phyloP scores from a whole-genome alignment of 2,888 invertebrate species.

The Cerceris ruficornis region DNA sequence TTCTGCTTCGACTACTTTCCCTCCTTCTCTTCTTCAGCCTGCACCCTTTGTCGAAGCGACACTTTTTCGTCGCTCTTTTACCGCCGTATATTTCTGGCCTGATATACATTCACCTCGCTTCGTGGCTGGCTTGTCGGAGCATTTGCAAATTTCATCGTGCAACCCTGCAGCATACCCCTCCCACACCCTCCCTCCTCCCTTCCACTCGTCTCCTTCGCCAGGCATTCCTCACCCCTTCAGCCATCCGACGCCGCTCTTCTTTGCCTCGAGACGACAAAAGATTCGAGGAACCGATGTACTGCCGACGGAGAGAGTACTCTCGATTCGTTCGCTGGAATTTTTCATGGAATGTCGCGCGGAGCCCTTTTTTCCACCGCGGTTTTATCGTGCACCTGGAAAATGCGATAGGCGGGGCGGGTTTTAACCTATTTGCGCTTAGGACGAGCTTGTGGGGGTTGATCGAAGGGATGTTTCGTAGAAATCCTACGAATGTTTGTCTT shows the following conservation, averaged over 20 bases:
- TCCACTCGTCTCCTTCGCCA: background rate
- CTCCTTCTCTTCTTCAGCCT: constrained; percentile 43
- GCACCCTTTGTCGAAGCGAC: constrained; percentile 64
- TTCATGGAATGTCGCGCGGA: constrained; percentile 41
- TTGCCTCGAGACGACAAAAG: constrained; percentile 44
- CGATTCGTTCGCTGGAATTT: constrained; percentile 38
- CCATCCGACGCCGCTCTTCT: background rate
- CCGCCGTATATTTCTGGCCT: constrained; percentile 60
- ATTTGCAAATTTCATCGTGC: constrained; percentile 59
- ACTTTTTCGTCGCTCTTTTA: constrained; percentile 68
- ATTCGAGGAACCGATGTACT: constrained; percentile 46
- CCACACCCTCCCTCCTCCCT: constrained; percentile 2
- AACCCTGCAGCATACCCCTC: constrained; percentile 13
- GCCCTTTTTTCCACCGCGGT: constrained; percentile 32
- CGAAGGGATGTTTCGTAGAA: too few relatives aligned
- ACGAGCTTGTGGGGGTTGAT: too few relatives aligned
- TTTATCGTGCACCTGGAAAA: constrained; percentile 28
- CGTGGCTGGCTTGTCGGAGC: constrained; percentile 45
- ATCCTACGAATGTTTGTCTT: too few relatives aligned
- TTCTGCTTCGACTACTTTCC: constrained; percentile 17
- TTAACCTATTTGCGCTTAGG: background rate
- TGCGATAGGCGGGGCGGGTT: constrained; percentile 26
- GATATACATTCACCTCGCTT: constrained; percentile 48
- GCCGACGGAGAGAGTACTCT: constrained; percentile 6
- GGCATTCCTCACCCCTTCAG: constrained; percentile 8